A percentile compares a stretch with the other conserved stretches of the same genome.
Evolutionary conservation across 2,888 invertebrate genomes (phyloP).

Genomic region (Hypsopygia costalis): DNA sequence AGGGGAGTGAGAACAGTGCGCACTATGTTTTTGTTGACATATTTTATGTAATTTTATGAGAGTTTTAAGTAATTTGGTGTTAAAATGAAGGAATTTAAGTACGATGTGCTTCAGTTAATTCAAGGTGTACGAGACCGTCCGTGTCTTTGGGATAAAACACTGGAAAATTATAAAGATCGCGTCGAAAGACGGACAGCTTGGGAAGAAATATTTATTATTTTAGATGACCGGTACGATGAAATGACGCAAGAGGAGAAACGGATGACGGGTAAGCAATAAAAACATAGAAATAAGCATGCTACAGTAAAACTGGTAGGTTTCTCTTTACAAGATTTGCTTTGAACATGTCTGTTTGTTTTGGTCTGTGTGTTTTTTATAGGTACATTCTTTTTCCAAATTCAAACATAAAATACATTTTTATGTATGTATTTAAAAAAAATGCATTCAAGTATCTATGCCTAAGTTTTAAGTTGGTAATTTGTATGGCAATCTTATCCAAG

Average conservation of each 20-base stretch:
- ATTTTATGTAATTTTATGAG: background rate
- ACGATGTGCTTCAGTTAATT: slow-evolving; percentile 52
- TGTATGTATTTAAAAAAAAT: no score
- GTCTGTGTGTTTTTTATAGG: no score
- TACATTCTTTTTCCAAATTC: no score
- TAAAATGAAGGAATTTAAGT: slow-evolving; percentile 59
- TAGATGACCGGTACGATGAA: slow-evolving; percentile 53
- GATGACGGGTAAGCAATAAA: slow-evolving; percentile 37
- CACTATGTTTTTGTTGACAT: no score
- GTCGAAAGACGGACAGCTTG: slow-evolving; percentile 57
- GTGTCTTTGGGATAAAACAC: slow-evolving; percentile 64
- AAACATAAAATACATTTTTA: no score
- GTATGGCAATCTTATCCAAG: no score
- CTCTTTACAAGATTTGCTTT: no score
- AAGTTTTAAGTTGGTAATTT: no score
- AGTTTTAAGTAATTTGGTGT: slow-evolving; percentile 1
- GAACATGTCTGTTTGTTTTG: no score
- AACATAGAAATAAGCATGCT: slow-evolving; percentile 4
- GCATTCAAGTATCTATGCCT: no score
- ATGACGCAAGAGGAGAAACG: slow-evolving; percentile 52
- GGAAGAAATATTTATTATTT: slow-evolving; percentile 55
- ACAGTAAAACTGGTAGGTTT: no score
- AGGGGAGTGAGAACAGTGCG: slow-evolving; percentile 43
- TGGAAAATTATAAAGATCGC: slow-evolving; percentile 63
- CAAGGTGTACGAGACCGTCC: slow-evolving; percentile 47